phyloP scores from a whole-genome alignment of 2,797 vertebrate genomes.

The Onychomys arenicola region DNA sequence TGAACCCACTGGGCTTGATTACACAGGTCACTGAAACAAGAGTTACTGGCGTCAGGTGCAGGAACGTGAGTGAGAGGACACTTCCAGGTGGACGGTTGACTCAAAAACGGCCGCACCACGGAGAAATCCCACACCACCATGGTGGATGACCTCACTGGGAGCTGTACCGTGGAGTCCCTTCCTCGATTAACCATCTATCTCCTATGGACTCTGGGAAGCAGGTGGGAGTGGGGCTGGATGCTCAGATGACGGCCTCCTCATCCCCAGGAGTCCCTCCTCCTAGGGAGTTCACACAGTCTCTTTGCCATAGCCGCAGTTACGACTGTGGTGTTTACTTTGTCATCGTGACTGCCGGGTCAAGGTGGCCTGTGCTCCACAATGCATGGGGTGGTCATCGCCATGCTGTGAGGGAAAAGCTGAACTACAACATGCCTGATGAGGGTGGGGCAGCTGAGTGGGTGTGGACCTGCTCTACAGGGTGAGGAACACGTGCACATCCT shows the following conservation, averaged over 20 bases:
- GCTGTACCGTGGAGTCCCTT: background rate
- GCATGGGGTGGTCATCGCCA: background rate
- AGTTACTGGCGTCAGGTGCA: background rate
- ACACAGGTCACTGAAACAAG: background rate
- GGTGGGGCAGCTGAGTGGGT: background rate
- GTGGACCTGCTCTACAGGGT: background rate
- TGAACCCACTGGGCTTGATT: background rate
- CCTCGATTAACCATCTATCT: background rate
- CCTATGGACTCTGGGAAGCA: background rate
- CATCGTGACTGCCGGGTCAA: background rate
- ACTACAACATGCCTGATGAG: background rate
- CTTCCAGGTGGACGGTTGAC: background rate
- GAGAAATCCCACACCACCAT: no score
- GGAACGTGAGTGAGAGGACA: background rate
- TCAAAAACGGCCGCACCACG: background rate
- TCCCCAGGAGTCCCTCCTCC: no score
- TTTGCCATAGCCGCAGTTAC: background rate
- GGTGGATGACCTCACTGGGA: background rate
- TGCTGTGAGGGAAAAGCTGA: background rate
- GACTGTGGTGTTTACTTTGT: background rate
- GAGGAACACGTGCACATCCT: background rate
- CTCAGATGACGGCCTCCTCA: background rate
- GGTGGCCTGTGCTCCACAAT: background rate
- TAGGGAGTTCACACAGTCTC: background rate
- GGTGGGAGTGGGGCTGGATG: background rate